Percentiles rank a stretch among this genome's conserved stretches.
These are phyloP conservation scores for Callocephalon fimbriatum DNA, from an alignment of 2,113 vertebrate genomes.

Conservation along the genomic window DNA sequence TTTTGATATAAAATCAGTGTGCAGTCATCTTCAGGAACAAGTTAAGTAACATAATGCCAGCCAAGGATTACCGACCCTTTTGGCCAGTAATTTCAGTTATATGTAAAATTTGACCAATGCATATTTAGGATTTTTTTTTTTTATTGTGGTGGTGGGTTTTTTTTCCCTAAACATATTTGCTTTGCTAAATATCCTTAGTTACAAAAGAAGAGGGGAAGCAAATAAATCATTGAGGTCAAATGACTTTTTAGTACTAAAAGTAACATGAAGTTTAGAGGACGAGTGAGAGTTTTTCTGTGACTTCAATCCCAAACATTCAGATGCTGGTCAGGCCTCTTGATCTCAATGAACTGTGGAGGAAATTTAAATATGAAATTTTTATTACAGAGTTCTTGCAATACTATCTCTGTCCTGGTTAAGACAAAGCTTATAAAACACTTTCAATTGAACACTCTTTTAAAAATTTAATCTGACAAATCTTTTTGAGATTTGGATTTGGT, in stretches of 20 bases:
- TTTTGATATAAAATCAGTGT: neutral
- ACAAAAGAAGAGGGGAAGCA: neutral
- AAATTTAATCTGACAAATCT: neutral
- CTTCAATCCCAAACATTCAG: neutral
- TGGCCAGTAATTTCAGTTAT: neutral
- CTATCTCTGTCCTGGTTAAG: neutral
- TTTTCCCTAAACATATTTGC: neutral
- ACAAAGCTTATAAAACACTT: neutral
- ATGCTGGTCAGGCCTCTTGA: neutral
- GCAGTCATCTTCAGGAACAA: neutral
- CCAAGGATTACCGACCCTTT: neutral
- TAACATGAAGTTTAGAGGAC: neutral
- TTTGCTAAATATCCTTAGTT: neutral
- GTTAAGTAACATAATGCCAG: neutral
- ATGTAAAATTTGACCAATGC: neutral
- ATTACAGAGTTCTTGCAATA: neutral
- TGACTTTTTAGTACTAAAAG: neutral
- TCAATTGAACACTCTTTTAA: neutral
- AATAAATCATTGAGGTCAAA: neutral
- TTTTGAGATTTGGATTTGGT: neutral
- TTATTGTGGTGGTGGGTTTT: neutral
- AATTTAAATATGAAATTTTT: slow-evolving; percentile 6
- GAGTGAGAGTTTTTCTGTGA: neutral
- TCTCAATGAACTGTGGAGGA: neutral
- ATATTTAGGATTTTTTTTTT: neutral